Percentiles rank a stretch among this genome's conserved stretches.
phyloP scores from a whole-genome alignment of 2,888 invertebrate species.

The Platycnemis pennipes region DNA sequence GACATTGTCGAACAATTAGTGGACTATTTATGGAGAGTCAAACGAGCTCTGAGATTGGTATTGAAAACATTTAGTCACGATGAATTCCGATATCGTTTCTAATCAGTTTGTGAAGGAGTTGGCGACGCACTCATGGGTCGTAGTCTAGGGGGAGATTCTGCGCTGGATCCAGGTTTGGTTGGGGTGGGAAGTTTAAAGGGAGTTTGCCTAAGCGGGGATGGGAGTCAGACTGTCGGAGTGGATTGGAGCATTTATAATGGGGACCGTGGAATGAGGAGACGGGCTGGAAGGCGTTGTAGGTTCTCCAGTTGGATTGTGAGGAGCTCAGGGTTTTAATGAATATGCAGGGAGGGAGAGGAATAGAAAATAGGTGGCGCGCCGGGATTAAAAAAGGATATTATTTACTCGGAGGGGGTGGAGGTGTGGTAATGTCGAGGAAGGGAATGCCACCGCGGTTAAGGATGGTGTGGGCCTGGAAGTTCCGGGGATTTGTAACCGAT shows the following conservation, averaged over 20 bases:
- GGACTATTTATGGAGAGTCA: too few species aligned
- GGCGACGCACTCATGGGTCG: not conserved
- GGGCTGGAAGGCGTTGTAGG: not conserved
- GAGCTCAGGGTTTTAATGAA: not conserved
- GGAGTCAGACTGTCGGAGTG: not conserved
- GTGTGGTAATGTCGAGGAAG: not conserved
- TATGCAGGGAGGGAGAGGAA: not conserved
- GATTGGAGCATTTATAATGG: slow-evolving; percentile 26
- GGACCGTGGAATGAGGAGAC: not conserved
- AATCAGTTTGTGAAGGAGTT: not conserved
- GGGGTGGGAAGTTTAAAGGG: not conserved
- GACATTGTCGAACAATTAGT: too few species aligned
- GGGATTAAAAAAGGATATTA: slow-evolving; percentile 30
- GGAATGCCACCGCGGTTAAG: not conserved
- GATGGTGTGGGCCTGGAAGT: not conserved
- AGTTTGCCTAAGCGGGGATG: not conserved
- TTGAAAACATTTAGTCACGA: not conserved
- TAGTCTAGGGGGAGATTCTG: not conserved
- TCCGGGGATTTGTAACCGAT: not conserved
- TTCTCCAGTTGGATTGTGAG: not conserved
- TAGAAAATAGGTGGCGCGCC: not conserved
- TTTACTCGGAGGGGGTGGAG: not conserved
- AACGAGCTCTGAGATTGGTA: too few species aligned
- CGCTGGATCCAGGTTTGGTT: not conserved
- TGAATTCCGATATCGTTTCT: not conserved